phyloP scores from a whole-genome alignment of 2,113 vertebrate genomes.

The Rattus rattus region DNA sequence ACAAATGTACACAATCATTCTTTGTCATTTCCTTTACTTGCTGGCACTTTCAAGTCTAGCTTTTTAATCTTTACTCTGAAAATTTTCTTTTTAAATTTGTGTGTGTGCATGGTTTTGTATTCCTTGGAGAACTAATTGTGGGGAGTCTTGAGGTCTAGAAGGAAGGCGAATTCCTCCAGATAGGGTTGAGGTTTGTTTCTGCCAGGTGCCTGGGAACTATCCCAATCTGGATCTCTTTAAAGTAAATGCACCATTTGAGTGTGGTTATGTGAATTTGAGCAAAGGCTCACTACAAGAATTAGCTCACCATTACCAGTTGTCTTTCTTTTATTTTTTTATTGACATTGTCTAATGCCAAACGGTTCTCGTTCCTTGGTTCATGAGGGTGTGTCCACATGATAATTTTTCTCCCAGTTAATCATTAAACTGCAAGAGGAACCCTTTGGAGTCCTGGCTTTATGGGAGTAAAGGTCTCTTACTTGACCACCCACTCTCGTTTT shows the following conservation, averaged over 20 bases:
- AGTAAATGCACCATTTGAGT: background rate
- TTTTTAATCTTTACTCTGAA: constrained; percentile 52
- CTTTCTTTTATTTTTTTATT: background rate
- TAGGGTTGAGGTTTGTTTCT: background rate
- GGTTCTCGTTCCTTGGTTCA: too few species aligned
- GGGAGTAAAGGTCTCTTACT: background rate
- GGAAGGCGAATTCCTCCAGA: constrained; percentile 30
- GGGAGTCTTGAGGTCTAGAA: constrained; percentile 38
- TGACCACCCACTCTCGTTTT: constrained; percentile 63
- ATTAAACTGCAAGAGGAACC: constrained; percentile 18
- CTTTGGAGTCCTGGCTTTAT: background rate
- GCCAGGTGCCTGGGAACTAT: constrained; percentile 21
- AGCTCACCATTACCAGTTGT: constrained; percentile 2
- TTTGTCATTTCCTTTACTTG: constrained; percentile 26
- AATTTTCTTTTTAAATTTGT: background rate
- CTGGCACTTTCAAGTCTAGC: background rate
- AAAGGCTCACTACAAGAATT: constrained; percentile 3
- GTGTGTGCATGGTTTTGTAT: background rate
- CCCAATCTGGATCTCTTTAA: constrained; percentile 23
- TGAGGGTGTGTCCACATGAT: background rate
- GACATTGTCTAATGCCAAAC: constrained; percentile 13
- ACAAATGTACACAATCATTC: background rate
- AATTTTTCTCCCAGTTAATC: constrained; percentile 50
- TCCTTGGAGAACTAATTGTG: constrained; percentile 41
- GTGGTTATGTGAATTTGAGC: constrained; percentile 50